These are phyloP conservation scores for Drosophila atripex DNA, from an alignment of 2,888 invertebrate species.

Conservation along the genomic window DNA sequence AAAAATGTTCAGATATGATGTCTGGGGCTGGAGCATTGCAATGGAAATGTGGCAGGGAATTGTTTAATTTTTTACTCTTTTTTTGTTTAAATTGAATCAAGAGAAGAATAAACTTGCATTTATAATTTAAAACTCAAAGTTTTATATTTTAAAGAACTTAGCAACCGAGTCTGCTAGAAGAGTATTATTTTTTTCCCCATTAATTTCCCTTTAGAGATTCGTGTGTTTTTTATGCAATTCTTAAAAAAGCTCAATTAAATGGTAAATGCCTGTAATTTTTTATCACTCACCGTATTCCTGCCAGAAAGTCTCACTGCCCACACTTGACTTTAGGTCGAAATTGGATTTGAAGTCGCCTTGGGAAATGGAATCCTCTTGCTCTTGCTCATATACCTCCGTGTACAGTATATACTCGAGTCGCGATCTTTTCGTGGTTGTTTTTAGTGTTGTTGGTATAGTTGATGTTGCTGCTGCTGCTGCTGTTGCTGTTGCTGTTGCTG, in stretches of 20 bases:
- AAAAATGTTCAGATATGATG: slow-evolving; percentile 36
- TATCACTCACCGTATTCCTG: slow-evolving; percentile 81
- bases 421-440: slow-evolving; percentile 51
- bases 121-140: no score
- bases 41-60: slow-evolving; percentile 18
- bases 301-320: slow-evolving; percentile 65
- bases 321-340: slow-evolving; percentile 25
- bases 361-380: slow-evolving; percentile 52
- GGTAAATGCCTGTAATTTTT: not conserved
- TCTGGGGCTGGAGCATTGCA: slow-evolving; percentile 5
- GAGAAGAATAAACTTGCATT: not conserved
- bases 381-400: slow-evolving; percentile 73
- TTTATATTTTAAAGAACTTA: no score
- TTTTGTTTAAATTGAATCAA: not conserved
- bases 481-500: no score
- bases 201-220: not conserved
- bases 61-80: not conserved
- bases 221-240: not conserved
- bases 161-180: no score
- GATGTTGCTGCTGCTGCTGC: slow-evolving; percentile 34
- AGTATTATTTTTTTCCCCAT: no score
- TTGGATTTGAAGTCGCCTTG: slow-evolving; percentile 21
- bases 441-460: slow-evolving; percentile 28
- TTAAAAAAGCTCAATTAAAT: not conserved
- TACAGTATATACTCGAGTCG: slow-evolving; percentile 73